Base-by-base conservation (phyloP, 2,888 invertebrate species). In the Mesochorus sp. region DNA sequence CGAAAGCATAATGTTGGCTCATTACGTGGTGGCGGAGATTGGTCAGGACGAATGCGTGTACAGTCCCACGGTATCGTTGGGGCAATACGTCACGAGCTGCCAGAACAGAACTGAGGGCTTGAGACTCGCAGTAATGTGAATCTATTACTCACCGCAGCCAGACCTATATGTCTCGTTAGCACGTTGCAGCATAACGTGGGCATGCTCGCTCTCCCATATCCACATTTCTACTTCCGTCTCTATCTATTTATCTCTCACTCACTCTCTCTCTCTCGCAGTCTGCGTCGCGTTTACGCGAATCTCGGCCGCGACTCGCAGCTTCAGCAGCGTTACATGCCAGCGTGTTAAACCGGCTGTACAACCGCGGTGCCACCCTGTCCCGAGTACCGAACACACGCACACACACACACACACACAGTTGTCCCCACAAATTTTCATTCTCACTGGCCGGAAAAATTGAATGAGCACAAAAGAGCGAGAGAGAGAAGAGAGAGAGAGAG, bases 71-170 rank as follows among this genome's bases (percentile, higher is more conserved):
- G 39, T 49, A 74, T 62, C 42, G 59, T 31, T 19, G 42, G 66
- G 10, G 62, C 55, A 34, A 88, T 88, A 84, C 84, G 87, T 88
- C 88, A 88, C 78, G 70, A 73, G 76, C 80, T 82, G 82, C 77
- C 84, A 80, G 81, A 71, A 73, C 78, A 81, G n/a, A n/a, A 81
- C 80, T 82, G 80, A 79, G 62, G 81, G 82, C 82, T 80, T 74
- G 71, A 66, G 78, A 82, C 80, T 62, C 71, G 62, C 39, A 31
- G 82, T 86, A 88, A 88, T 86, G 85, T 80, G 85, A 86, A 87
- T 87, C 87, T 87, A 88, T 88, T 87, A 87, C 86, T 87, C 86
- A 80, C 64, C 12, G 62, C 12, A n/a, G n/a, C 51, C 34, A 14
- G 79, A 81, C 80, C 81, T 81, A 79, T 85, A 81, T 81, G 83